A percentile compares a stretch with the other conserved stretches of the same genome.
These are phyloP conservation scores for Pelmatolapia mariae DNA, from an alignment of 2,113 vertebrate species.

Conservation along the genomic window DNA sequence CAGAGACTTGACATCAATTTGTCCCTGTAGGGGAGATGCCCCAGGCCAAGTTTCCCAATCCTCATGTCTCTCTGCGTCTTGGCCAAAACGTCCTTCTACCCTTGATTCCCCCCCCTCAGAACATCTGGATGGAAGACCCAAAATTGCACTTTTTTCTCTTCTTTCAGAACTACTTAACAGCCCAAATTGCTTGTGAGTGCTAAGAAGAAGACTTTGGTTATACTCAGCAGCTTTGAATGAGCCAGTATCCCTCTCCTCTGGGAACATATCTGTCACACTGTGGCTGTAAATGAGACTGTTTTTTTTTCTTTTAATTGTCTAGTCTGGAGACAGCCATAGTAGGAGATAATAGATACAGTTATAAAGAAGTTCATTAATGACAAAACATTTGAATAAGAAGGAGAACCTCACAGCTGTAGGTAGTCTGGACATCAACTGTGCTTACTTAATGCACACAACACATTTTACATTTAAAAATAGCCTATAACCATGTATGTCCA, in stretches of 20 bases:
- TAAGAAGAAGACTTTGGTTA: neutral
- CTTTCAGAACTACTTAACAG: neutral
- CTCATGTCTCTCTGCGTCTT: neutral
- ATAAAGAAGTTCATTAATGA: neutral
- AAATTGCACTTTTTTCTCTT: neutral
- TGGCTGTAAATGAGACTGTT: neutral
- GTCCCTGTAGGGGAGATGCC: slow-evolving; percentile 76
- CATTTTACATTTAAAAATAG: neutral
- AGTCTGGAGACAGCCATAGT: neutral
- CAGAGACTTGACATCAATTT: slow-evolving; percentile 86
- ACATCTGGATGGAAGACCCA: neutral
- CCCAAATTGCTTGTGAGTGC: neutral
- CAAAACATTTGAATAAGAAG: neutral
- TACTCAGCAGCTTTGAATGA: neutral
- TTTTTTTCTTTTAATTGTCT: neutral
- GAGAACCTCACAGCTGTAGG: neutral
- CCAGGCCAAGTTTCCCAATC: slow-evolving; percentile 51
- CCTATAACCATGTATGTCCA: neutral
- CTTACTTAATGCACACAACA: neutral
- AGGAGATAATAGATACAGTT: neutral
- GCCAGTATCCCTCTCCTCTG: neutral
- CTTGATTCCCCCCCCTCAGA: neutral
- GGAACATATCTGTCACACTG: neutral
- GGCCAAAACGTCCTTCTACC: neutral
- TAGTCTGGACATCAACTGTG: neutral